These are phyloP conservation scores for Eidolon dupreanum DNA, from an alignment of 2,797 vertebrate species.

Conservation along the genomic window DNA sequence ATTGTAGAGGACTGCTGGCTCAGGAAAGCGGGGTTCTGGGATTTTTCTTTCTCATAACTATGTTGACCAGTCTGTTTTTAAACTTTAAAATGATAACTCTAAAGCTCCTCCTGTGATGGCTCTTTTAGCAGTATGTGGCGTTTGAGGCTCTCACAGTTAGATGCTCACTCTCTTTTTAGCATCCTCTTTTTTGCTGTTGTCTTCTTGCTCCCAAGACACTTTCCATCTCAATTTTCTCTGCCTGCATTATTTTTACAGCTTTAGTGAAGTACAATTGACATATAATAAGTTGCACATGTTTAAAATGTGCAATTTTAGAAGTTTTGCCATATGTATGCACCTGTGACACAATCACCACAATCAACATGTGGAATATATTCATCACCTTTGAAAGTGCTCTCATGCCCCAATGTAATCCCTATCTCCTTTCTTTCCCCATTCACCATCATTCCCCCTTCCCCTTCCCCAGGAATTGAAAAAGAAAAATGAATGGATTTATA, in stretches of 20 bases:
- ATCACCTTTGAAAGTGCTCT: neutral
- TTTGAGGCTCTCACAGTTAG: neutral
- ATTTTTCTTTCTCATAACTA: neutral
- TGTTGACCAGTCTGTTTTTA: neutral
- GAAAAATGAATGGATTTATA: neutral
- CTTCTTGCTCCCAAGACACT: neutral
- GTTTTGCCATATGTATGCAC: rapidly evolving
- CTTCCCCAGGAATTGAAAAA: neutral
- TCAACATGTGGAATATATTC: too few species aligned
- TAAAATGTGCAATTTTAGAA: neutral
- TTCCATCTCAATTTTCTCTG: neutral
- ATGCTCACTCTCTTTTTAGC: neutral
- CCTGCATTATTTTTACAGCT: neutral
- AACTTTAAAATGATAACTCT: neutral
- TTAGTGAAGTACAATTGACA: neutral
- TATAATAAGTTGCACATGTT: neutral
- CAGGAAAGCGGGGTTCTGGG: neutral
- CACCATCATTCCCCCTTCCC: neutral
- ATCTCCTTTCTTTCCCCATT: neutral
- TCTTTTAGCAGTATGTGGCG: neutral
- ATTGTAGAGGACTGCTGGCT: neutral
- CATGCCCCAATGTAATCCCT: neutral
- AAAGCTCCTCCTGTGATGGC: neutral
- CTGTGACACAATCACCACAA: neutral
- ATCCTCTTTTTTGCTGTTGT: neutral